Evolutionary conservation across 2,113 vertebrate genomes (phyloP).

Genomic region (Pomatostomus ruficeps): DNA sequence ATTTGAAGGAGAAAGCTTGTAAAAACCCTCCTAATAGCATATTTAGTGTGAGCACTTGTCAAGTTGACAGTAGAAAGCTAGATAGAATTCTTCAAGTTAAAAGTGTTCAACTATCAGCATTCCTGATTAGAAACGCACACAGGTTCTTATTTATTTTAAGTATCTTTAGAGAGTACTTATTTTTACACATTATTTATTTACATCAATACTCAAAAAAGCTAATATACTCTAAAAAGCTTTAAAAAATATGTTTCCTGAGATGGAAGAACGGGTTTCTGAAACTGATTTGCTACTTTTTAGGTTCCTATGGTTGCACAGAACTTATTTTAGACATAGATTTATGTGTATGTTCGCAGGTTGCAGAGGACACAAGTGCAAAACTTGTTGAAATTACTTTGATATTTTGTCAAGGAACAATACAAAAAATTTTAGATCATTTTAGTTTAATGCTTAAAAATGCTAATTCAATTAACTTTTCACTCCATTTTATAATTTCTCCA

Average conservation of each 20-base stretch:
- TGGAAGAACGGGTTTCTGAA: not conserved
- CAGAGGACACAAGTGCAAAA: not conserved
- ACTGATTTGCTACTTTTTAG: not conserved
- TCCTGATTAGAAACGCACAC: not conserved
- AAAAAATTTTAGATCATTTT: not conserved
- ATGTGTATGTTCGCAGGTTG: fast-evolving
- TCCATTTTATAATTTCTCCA: not conserved
- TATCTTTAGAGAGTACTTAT: not conserved
- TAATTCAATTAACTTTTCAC: not conserved
- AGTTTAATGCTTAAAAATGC: not conserved
- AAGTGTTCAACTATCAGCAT: not conserved
- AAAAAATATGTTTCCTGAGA: not conserved
- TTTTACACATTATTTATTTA: not conserved
- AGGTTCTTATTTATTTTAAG: not conserved
- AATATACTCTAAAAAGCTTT: not conserved
- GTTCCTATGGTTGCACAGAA: not conserved
- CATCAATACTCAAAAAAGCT: not conserved
- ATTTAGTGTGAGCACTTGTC: not conserved
- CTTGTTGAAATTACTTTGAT: not conserved
- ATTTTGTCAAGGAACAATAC: not conserved
- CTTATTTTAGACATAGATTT: not conserved
- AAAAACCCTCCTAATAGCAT: not conserved
- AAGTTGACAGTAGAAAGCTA: not conserved
- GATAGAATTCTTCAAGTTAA: not conserved
- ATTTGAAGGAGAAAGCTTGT: not conserved